Evolutionary conservation across 2,113 vertebrate genomes (phyloP), one percentile per base, ranked within the genome.

Genomic region (Polypterus bichir): DNA sequence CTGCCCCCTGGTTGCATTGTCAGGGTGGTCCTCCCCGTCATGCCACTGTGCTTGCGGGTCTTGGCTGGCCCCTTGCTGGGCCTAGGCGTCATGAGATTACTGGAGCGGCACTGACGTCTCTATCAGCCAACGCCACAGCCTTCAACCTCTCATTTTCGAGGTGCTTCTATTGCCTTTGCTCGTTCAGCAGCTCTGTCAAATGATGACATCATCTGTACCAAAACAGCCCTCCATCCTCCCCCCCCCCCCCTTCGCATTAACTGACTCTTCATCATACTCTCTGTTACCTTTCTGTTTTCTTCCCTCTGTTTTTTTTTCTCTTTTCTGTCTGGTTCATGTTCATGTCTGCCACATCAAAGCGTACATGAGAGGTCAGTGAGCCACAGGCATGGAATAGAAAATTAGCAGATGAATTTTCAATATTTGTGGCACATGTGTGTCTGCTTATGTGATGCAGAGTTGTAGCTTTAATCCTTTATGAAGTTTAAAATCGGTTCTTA

Each of bases 261-360:
- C 74, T 74, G 70, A 73, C 72, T 70, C 65, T 81, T 68, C 72
- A 75, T 74, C 73, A 73, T 76, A 72, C 76, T 81, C 65, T 59
- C 65, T 73, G 79, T 81, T 77, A 82, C 90, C 83, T 87, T 89
- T 90, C 86, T 83, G 85, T 85, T 83, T 84, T 86, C 82, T 76
- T 86, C 27, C 27, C 27, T 27, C 83, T 86, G 81, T 70, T 71
- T 76, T 60, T 52, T 66, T 62, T 57, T 64, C 47, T 7, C 45
- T 75, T 73, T 67, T 78, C 79, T 77, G 76, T 72, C 73, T 75
- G 66, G 77, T 75, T 77, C 77, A 74, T 78, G 88, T 85, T 85
- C 84, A 85, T 86, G 85, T 87, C 86, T 91, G 91, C 89, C 86
- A 86, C 91, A 94, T 96, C 92, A 93, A 97, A 97, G 88, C 85